Conservation (phyloP, 2,888 invertebrate genomes). For the Argyra leucocephala region DNA sequence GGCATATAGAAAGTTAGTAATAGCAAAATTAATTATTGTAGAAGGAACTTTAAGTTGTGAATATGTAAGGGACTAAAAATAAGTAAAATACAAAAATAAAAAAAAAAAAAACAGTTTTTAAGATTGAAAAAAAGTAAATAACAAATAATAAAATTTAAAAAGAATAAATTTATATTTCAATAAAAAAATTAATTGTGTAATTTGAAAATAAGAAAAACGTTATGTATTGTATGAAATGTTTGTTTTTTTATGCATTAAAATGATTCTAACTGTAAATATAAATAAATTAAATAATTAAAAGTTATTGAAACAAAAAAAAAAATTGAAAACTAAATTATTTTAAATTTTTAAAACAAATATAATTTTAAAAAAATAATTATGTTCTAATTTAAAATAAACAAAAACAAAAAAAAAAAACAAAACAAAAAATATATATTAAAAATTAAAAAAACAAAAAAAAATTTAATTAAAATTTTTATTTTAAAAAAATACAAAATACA, state of each 20-base stretch:
- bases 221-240: conserved; percentile 6
- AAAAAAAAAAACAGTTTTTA: too few relatives aligned
- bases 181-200: not conserved
- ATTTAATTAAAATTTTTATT: not conserved
- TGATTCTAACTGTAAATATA: conserved; percentile 1
- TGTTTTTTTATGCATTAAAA: conserved; percentile 1
- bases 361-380: not conserved
- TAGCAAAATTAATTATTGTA: conserved; percentile 6
- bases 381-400: not conserved
- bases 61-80: not conserved
- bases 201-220: not conserved
- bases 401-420: not conserved
- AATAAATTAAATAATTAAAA: not conserved
- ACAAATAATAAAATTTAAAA: not conserved
- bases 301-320: not conserved
- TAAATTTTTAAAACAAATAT: not conserved
- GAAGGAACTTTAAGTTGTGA: conserved; percentile 3
- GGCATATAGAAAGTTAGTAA: not conserved
- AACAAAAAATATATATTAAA: not conserved
- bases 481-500: not conserved
- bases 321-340: not conserved
- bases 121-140: not conserved
- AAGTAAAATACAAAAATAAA: not conserved
- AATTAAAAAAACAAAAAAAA: not conserved
- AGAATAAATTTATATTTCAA: not conserved